These are phyloP conservation scores for Ricordea florida DNA, from an alignment of 92 coral and sea anemone genomes.

Conservation along the genomic window DNA sequence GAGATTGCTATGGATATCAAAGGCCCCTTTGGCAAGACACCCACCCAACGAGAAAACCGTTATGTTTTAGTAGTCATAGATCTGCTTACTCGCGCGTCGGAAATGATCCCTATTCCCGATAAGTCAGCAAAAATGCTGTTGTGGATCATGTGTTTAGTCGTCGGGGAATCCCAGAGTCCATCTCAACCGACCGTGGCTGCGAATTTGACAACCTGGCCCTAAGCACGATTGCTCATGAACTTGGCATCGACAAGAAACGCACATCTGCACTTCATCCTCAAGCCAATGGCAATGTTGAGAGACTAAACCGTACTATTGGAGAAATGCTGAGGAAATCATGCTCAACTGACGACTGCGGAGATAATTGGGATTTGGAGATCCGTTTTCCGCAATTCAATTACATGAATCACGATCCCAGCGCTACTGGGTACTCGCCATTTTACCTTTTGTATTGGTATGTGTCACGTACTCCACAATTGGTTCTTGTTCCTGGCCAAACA, in stretches of 20 bases:
- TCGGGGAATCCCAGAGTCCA: slow-evolving; percentile 45
- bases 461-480: slow-evolving; percentile 32
- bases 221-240: slow-evolving; percentile 21
- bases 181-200: slow-evolving; percentile 24
- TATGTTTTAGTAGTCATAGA: slow-evolving; percentile 47
- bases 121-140: slow-evolving; percentile 50
- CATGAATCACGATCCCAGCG: slow-evolving; percentile 45
- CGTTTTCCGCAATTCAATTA: slow-evolving; percentile 35
- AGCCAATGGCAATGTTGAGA: slow-evolving; percentile 54
- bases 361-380: slow-evolving; percentile 47
- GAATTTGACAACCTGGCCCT: slow-evolving; percentile 45
- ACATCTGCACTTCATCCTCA: slow-evolving; percentile 42
- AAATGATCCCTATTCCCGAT: slow-evolving; percentile 51
- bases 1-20: slow-evolving; percentile 52
- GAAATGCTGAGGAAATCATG: slow-evolving; percentile 35
- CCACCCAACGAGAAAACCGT: slow-evolving; percentile 29
- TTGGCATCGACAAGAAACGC: slow-evolving; percentile 56
- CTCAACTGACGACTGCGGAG: slow-evolving; percentile 16
- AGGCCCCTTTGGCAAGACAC: slow-evolving; percentile 51
- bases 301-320: slow-evolving; percentile 33
- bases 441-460: slow-evolving; percentile 28
- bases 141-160: slow-evolving; percentile 45
- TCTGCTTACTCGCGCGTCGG: slow-evolving; percentile 41
- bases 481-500: slow-evolving; percentile 23
- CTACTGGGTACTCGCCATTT: slow-evolving; percentile 63